Evolutionary conservation across 2,888 invertebrate genomes (phyloP).

Genomic region (Microdon myrmicae): DNA sequence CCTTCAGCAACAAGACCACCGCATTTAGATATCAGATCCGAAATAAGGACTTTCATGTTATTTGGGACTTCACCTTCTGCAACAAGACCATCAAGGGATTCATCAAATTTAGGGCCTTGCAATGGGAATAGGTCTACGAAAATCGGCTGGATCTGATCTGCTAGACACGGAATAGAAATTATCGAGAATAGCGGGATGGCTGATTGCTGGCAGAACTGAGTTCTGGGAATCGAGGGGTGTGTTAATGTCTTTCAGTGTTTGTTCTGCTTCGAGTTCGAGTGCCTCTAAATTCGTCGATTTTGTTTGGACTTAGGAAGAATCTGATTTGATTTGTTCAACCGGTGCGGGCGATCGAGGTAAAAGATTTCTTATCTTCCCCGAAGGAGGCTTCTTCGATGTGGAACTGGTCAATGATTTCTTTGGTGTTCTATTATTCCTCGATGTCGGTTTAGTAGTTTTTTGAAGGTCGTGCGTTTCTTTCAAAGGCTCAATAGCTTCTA

Average conservation of each 20-base stretch:
- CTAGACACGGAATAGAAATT: conserved; percentile 67
- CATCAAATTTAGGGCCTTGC: conserved; percentile 65
- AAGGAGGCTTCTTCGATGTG: conserved; percentile 36
- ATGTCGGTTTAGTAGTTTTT: conserved; percentile 36
- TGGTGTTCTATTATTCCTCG: conserved; percentile 46
- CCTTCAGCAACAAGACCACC: no score
- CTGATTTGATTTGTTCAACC: background rate
- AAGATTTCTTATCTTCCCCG: conserved; percentile 61
- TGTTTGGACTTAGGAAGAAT: background rate
- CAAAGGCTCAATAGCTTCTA: conserved; percentile 2
- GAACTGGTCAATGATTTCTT: conserved; percentile 23
- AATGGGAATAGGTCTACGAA: conserved; percentile 68
- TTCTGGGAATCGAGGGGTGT: conserved; percentile 80
- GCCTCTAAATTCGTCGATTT: conserved; percentile 70
- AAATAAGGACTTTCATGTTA: conserved; percentile 54
- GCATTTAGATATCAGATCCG: no score
- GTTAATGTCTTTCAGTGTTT: conserved; percentile 83
- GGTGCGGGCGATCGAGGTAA: conserved; percentile 58
- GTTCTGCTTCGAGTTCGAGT: conserved; percentile 76
- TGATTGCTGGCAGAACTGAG: conserved; percentile 84
- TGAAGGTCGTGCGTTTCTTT: conserved; percentile 16
- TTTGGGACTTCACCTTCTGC: conserved; percentile 56
- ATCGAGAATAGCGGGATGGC: conserved; percentile 77
- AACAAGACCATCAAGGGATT: conserved; percentile 69
- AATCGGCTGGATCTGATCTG: conserved; percentile 66